Base-by-base conservation (phyloP, 2,797 vertebrate genomes). In the Crossoptilon crossoptilon region DNA sequence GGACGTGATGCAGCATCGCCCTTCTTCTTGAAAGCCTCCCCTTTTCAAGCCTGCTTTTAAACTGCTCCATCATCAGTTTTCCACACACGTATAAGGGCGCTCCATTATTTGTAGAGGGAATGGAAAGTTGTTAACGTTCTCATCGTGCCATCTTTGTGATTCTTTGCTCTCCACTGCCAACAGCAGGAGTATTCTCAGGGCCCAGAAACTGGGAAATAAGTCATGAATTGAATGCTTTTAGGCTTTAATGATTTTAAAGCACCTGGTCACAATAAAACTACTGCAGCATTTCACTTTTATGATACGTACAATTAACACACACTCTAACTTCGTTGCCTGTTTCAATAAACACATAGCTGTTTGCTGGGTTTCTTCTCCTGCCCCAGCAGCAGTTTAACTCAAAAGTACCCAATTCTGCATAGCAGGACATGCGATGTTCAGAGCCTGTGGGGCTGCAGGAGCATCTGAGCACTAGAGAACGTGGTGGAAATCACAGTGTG, bases 81-180 rank as follows among this genome's bases (percentile, higher is more conserved):
- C 48, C 33, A 18, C 22, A 21, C 5, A 26, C 0, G 0, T 23
- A 4, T 31, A 23, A 56, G 18, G 24, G 14, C 67, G 35, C 24
- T 81, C 55, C 39, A 24, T 67, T 35, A 6, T 29, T 81, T 60
- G 24, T 35, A 41, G 70, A 56, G 43, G 27, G 55, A 69, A 23
- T 8, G 46, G 6, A n/a, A 68, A 80, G 39, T 16, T 2, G 69
- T 69, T 63, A 24, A 18, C 43, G 16, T 59, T 79, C 24, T 29
- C 29, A 8, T 6, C 5, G 3, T 21, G 12, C 19, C 35, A 87
- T 10, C 43, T 75, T 60, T 21, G 33, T 26, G 22, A 23, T 71
- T 73, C 37, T 37, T 75, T 67, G 29, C 19, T 84, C 37, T 79
- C 48, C 1, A 24, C 29, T 14, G 26, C 37, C 27, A 81, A 0